Evolutionary conservation across 2,113 vertebrate genomes (phyloP).

Genomic region (Labrus mixtus): DNA sequence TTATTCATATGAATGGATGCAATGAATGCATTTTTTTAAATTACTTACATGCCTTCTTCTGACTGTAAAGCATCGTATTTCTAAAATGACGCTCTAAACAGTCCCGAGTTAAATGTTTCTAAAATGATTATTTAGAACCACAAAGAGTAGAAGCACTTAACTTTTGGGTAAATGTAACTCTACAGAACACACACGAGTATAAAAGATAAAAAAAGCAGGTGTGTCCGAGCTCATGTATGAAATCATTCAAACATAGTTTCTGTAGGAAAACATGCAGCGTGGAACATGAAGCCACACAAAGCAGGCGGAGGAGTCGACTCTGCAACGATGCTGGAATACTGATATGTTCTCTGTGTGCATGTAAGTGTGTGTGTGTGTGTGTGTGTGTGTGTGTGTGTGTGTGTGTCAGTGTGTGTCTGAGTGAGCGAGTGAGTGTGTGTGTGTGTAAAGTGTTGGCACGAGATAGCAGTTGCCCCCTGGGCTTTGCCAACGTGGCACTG

Average conservation of each 20-base stretch:
- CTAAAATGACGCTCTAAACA: no score
- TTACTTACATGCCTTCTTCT: no score
- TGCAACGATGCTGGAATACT: constrained; percentile 71
- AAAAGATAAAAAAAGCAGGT: neutral
- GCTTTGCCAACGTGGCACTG: constrained; percentile 79
- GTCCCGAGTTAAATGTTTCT: neutral
- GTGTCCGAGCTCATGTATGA: neutral
- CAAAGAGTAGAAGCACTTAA: neutral
- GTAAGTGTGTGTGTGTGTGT: constrained; percentile 24
- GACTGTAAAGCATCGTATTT: no score
- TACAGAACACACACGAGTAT: neutral
- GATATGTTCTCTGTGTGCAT: constrained; percentile 47
- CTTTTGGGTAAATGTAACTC: neutral
- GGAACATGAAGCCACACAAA: constrained; percentile 64
- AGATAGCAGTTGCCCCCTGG: constrained; percentile 78
- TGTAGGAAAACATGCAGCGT: constrained; percentile 12
- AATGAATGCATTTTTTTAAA: no score
- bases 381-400: constrained; percentile 21
- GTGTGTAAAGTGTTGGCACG: constrained; percentile 71
- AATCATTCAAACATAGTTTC: constrained; percentile 26
- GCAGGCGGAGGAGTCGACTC: constrained; percentile 57
- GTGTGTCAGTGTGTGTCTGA: constrained; percentile 25
- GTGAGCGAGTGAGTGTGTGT: constrained; percentile 35
- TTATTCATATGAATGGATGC: no score
- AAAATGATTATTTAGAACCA: neutral